Evolutionary conservation across 2,797 vertebrate species (phyloP), one percentile per base, ranked within the genome.

Genomic region (Uromys caudimaculatus): DNA sequence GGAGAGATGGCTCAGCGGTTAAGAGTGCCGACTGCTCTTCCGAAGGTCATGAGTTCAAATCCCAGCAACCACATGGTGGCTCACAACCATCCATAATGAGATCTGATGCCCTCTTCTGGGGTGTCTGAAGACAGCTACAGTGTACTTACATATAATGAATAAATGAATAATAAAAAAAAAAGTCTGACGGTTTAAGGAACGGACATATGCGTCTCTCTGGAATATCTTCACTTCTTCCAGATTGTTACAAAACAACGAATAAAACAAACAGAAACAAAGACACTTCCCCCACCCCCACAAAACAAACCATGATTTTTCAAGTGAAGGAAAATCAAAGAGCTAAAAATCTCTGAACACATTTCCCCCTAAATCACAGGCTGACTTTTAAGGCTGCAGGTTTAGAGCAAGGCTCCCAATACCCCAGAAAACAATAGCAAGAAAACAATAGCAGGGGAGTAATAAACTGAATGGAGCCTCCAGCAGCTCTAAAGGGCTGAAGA

Each of bases 311-410:
- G 3, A 71, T 38, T 71, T 71, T 29, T 56, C 16, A 73, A 38
- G 50, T 54, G 16, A 85, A 94, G 69, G 50, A 64, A 89, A 95
- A n/a, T 13, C 79, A 89, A 91, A 89, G 38, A 93, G 44, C 29
- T 71, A 87, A 89, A 95, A 86, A n/a, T 32, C 69, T 69, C n/a
- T 78, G 41, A 94, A 86, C 12, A 56, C 69, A 91, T 58, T 69
- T 90, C 82, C 85, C 35, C 58, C 77, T 27, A 35, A 79, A 56
- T 77, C 52, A 50, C 60, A 50, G 29, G 71, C 76, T 91, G 41
- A 82, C 54, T 97, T 89, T 41, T 73, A 92, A 89, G 64, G 69
- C 38, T 64, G 50, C 35, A 27, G 2, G 2, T 44, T 71, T 21
- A 85, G 16, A 50, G 9, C 41, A 12, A 89, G 58, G 90, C 10